Conservation (phyloP, 2,888 invertebrate species). For the Parelbella ahira region DNA sequence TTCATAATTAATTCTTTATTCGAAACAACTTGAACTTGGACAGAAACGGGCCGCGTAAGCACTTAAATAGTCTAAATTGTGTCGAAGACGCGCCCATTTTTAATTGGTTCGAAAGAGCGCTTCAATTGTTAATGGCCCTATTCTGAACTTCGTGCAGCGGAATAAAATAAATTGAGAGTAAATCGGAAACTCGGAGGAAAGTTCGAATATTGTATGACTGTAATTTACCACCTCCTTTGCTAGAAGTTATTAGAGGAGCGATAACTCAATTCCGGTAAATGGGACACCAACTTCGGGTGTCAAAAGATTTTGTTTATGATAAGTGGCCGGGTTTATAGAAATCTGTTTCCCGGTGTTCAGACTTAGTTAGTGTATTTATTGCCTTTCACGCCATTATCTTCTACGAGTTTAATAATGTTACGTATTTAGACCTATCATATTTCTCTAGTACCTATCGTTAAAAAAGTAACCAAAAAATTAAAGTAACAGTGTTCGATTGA, state of each 20-base stretch:
- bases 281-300: conserved; percentile 11
- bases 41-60: conserved; percentile 69
- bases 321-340: conserved; percentile 2
- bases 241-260: conserved; percentile 16
- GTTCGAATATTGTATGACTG: conserved; percentile 23
- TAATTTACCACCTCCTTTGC: conserved; percentile 22
- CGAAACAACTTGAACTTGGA: conserved; percentile 71
- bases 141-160: conserved; percentile 51
- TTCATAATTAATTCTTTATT: conserved; percentile 81
- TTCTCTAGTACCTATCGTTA: no score
- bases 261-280: conserved; percentile 14
- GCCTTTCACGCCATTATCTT: not conserved
- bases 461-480: no score
- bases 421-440: no score
- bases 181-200: conserved; percentile 28
- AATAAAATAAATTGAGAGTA: conserved; percentile 36
- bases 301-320: conserved; percentile 11
- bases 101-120: conserved; percentile 71
- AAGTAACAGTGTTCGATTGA: no score
- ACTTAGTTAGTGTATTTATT: not conserved
- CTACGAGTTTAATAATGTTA: no score
- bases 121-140: conserved; percentile 70
- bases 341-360: not conserved
- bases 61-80: conserved; percentile 77
- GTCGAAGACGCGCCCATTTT: conserved; percentile 73